Evolutionary conservation across 2,113 vertebrate genomes (phyloP), one percentile per base, ranked within the genome.

Genomic region (Neopipo cinnamomea): DNA sequence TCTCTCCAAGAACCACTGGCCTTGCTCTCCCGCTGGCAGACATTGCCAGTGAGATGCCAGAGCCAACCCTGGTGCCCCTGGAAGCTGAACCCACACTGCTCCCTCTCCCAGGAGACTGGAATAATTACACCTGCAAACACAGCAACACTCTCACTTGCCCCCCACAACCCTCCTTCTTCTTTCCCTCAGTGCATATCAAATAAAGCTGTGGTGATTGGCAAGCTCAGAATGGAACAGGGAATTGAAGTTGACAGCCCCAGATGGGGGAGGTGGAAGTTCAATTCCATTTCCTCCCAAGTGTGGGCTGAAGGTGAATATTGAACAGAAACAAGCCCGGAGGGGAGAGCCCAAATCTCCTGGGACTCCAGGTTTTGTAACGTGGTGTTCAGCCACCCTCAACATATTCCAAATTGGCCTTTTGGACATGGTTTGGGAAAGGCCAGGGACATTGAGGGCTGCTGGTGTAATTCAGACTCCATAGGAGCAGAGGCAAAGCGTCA

Each of bases 381-480:
- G 8, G 3, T 12, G 55, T 2, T 8, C 44, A 35, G 50, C 39
- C 74, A 14, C 41, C 63, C 70, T 5, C 65, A 6, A 0, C 8
- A 3, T 6, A 2, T 2, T 3, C 68, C 22, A 30, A 4, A 21
- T 7, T 10, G 13, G 35, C 12, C 28, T 66, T 50, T 84, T 14
- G 6, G 41, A 5, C 6, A 11, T 1, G 3, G 3, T 80, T 39
- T n/a, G 56, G 65, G 72, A 25, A 22, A 27, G 11, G 16, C 24
- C 2, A 5, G 55, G 47, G n/a, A 20, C 1, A 2, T 61, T 2
- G 35, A 8, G 23, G 21, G 67, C 55, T 76, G 71, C 9, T 20
- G 76, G 2, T 33, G 53, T 5, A 14, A 35, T 33, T 23, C 33
- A 14, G 47, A 1, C 27, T 65, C 21, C 1, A 0, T 0, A 3